These are phyloP conservation scores for Cylas formicarius DNA, from an alignment of 1,140 invertebrate genomes.

Conservation along the genomic window DNA sequence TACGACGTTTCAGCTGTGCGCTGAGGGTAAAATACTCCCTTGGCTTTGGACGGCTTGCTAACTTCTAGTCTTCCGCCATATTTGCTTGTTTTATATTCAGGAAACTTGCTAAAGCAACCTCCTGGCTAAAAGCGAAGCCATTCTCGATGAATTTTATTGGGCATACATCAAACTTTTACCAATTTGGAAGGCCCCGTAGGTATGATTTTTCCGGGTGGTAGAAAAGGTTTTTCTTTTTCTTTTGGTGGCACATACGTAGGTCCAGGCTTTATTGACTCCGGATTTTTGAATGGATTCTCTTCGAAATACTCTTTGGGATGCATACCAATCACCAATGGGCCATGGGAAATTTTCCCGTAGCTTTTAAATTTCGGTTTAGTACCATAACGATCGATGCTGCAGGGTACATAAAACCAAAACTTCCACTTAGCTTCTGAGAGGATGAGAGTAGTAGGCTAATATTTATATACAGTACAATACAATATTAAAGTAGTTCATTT, in stretches of 20 bases:
- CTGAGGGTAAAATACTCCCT: slow-evolving; percentile 27
- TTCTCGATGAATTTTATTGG: no score
- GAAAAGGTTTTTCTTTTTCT: slow-evolving; percentile 15
- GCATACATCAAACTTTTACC: no score
- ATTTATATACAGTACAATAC: slow-evolving; percentile 5
- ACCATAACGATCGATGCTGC: slow-evolving; percentile 29
- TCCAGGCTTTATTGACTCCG: slow-evolving; percentile 24
- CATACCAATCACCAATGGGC: slow-evolving; percentile 26
- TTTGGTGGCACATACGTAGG: slow-evolving; percentile 29
- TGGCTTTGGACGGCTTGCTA: slow-evolving; percentile 14
- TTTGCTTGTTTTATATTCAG: slow-evolving; percentile 29
- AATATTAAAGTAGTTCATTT: no score
- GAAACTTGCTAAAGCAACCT: slow-evolving; percentile 37
- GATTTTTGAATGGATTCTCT: slow-evolving; percentile 33
- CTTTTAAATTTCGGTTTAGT: slow-evolving; percentile 30
- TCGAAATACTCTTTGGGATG: slow-evolving; percentile 32
- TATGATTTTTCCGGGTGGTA: slow-evolving; percentile 26
- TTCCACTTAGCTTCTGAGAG: no score
- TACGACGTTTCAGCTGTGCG: slow-evolving; percentile 28
- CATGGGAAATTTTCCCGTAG: slow-evolving; percentile 21
- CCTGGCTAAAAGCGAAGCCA: slow-evolving; percentile 29
- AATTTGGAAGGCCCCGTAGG: slow-evolving; percentile 36
- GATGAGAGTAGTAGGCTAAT: slow-evolving; percentile 1
- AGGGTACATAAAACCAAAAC: no score
- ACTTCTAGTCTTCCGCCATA: slow-evolving; percentile 19